These are phyloP conservation scores for Cydia strobilella DNA, from an alignment of 1,140 invertebrate genomes.

Conservation along the genomic window DNA sequence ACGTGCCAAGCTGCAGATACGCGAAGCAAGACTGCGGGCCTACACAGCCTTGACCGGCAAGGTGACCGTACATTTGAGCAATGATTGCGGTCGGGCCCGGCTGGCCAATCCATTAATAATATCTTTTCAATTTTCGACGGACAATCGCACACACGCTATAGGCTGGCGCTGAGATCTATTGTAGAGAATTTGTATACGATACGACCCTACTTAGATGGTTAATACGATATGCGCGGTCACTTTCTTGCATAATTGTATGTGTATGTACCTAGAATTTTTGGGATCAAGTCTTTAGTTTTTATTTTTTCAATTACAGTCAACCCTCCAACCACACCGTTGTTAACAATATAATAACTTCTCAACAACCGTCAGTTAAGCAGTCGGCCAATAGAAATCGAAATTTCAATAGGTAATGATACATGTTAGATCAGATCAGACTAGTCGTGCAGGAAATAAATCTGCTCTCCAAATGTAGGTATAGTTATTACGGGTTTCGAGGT, in stretches of 20 bases:
- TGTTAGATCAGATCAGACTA: no score
- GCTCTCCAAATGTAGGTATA: no score
- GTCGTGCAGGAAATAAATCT: no score
- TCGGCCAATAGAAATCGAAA: neutral
- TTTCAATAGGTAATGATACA: no score
- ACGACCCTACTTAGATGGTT: no score
- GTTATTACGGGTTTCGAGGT: no score
- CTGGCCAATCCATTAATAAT: conserved; percentile 32
- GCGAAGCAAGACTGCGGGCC: conserved; percentile 58
- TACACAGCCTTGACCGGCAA: conserved; percentile 69
- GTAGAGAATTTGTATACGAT: neutral
- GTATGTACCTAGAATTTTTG: no score
- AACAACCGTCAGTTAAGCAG: neutral
- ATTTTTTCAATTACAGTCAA: no score
- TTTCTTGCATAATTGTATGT: no score
- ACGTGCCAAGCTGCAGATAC: conserved; percentile 55
- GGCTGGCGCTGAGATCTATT: neutral
- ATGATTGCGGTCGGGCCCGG: conserved; percentile 14
- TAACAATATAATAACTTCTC: neutral
- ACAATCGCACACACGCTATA: conserved; percentile 17
- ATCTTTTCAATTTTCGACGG: conserved; percentile 26
- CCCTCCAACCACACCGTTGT: no score
- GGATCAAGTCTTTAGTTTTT: no score
- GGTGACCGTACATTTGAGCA: conserved; percentile 42
- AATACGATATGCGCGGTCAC: no score